These are phyloP conservation scores for Synanthedon andrenaeformis DNA, from an alignment of 2,888 invertebrate genomes.

Conservation along the genomic window DNA sequence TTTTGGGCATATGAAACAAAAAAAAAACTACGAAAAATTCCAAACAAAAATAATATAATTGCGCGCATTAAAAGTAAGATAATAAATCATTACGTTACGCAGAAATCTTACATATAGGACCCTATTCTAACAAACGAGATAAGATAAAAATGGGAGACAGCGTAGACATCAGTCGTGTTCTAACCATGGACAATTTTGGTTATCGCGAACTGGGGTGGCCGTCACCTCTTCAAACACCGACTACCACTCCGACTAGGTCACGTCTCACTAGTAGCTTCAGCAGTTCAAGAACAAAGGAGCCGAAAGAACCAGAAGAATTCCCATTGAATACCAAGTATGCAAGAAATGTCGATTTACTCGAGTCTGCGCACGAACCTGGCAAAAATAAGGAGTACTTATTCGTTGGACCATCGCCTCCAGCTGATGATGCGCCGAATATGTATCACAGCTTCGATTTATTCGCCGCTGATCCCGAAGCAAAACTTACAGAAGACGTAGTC, in stretches of 20 bases:
- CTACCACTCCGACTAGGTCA: slow-evolving; percentile 33
- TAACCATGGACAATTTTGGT: slow-evolving; percentile 74
- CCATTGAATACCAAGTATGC: slow-evolving; percentile 61
- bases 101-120: slow-evolving; percentile 34
- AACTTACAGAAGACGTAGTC: slow-evolving; percentile 78
- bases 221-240: slow-evolving; percentile 42
- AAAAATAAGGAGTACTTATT: slow-evolving; percentile 80
- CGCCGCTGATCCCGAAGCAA: slow-evolving; percentile 76
- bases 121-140: slow-evolving; percentile 41
- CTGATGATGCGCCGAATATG: slow-evolving; percentile 82
- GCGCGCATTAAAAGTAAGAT: slow-evolving; percentile 38
- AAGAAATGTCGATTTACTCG: slow-evolving; percentile 65
- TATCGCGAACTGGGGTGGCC: slow-evolving; percentile 72
- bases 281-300: slow-evolving; percentile 36
- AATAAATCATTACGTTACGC: slow-evolving; percentile 51
- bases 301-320: slow-evolving; percentile 65
- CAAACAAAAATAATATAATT: not conserved
- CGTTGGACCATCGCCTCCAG: slow-evolving; percentile 83
- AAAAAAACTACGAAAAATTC: not conserved
- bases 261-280: slow-evolving; percentile 55
- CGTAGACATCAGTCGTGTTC: slow-evolving; percentile 33
- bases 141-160: slow-evolving; percentile 37
- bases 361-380: slow-evolving; percentile 69
- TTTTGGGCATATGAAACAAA: no score
- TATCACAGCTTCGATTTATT: slow-evolving; percentile 82